Conservation (phyloP, 2,888 invertebrate genomes). For the Acrobasis consociella region DNA sequence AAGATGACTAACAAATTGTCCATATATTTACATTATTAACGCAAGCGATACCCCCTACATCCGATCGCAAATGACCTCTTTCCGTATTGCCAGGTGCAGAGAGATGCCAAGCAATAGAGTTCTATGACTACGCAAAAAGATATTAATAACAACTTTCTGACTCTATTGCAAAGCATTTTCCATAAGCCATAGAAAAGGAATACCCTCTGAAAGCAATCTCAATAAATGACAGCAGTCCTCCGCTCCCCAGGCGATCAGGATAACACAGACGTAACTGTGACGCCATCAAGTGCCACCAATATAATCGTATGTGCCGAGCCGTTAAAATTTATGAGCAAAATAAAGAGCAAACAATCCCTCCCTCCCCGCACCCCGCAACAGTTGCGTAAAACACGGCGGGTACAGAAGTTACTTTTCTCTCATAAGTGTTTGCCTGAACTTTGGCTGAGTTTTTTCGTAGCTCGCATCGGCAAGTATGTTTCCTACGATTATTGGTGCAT, state of each 20-base stretch:
- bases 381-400: not conserved
- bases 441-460: too few relatives aligned
- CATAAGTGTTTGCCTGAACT: too few relatives aligned
- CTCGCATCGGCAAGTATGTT: too few relatives aligned
- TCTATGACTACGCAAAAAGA: too few relatives aligned
- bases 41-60: too few relatives aligned
- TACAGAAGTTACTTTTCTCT: slow-evolving; percentile 1
- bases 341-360: slow-evolving; percentile 18
- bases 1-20: too few relatives aligned
- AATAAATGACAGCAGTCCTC: not conserved
- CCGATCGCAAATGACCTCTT: too few relatives aligned
- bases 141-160: too few relatives aligned
- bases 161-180: not conserved
- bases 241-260: not conserved
- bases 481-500: too few relatives aligned
- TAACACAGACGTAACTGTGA: slow-evolving; percentile 8
- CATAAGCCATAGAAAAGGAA: not conserved
- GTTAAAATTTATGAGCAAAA: slow-evolving; percentile 18
- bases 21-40: too few relatives aligned
- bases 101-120: too few relatives aligned
- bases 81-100: too few relatives aligned
- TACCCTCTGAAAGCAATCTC: not conserved
- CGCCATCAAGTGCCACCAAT: slow-evolving; percentile 1
- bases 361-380: slow-evolving; percentile 2
- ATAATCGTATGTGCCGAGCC: slow-evolving; percentile 19